Conservation (phyloP, 2,797 vertebrate genomes). For the Gymnopithys bicolor region DNA sequence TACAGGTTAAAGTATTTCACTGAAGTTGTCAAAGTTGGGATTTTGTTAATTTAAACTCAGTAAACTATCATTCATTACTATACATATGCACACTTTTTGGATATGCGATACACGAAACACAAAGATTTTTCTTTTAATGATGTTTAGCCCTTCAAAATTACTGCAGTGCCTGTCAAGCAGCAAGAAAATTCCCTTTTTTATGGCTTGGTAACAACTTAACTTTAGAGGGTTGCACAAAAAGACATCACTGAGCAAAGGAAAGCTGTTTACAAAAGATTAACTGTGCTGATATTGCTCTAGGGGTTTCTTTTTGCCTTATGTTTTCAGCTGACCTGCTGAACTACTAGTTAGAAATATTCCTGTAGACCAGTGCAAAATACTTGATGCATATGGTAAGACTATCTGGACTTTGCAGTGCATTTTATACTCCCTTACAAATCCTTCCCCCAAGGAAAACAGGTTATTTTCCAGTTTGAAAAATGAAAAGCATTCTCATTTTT, state of each 20-base stretch:
- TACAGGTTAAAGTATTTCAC: not conserved
- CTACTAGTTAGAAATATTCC: not conserved
- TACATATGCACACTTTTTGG: not conserved
- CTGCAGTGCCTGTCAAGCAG: not conserved
- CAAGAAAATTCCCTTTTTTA: not conserved
- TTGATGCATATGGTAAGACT: not conserved
- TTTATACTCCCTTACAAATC: not conserved
- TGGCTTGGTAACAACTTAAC: not conserved
- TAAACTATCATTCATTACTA: not conserved
- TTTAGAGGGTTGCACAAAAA: no score
- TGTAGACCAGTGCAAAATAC: not conserved
- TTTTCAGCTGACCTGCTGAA: not conserved
- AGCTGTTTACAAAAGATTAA: constrained; percentile 19
- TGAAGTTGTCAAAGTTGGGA: not conserved
- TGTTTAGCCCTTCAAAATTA: not conserved
- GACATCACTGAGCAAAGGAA: not conserved
- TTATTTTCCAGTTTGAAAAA: not conserved
- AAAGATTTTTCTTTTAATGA: not conserved
- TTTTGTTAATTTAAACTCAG: constrained; percentile 5
- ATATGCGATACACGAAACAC: not conserved
- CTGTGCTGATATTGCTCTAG: not conserved
- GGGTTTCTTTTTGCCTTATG: not conserved
- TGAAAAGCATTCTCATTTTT: not conserved
- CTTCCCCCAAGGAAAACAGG: not conserved
- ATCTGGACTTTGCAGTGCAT: not conserved